A percentile compares a stretch with the other conserved stretches of the same genome.
Conservation (phyloP, 2,113 vertebrate genomes). For the Anarrhichthys ocellatus region DNA sequence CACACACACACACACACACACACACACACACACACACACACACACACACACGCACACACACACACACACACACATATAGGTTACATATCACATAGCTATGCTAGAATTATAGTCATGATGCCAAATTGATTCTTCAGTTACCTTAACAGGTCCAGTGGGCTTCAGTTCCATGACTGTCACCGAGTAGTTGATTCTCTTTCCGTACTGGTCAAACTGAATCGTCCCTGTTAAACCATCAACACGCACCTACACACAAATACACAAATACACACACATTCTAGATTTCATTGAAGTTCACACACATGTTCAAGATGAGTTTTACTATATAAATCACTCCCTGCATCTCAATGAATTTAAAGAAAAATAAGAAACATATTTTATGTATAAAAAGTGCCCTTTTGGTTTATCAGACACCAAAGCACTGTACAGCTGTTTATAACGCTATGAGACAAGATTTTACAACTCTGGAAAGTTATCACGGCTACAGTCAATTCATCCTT, state of each 20-base stretch:
- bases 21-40: not conserved
- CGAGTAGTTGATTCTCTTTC: constrained; percentile 96
- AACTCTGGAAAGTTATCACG: not conserved
- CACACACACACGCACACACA: not conserved
- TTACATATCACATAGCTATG: not conserved
- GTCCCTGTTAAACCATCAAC: constrained; percentile 96
- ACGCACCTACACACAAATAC: constrained; percentile 85
- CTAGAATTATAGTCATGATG: not conserved
- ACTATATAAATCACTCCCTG: not conserved
- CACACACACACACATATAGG: not conserved
- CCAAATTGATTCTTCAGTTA: constrained; percentile 68
- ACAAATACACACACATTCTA: not conserved
- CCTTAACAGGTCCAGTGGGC: constrained; percentile 95
- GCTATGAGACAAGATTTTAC: not conserved
- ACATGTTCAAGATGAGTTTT: not conserved
- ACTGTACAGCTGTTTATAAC: not conserved
- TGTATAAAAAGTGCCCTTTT: not conserved
- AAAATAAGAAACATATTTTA: not conserved
- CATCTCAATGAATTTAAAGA: not conserved
- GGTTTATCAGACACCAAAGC: not conserved
- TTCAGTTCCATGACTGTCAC: constrained; percentile 98
- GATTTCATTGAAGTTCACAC: not conserved
- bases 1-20: not conserved
- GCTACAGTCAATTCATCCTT: not conserved
- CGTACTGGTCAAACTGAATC: constrained; percentile 98